Percentiles rank a stretch among this genome's conserved stretches.
phyloP scores from a whole-genome alignment of 2,113 vertebrate genomes.

The Phocoena phocoena region DNA sequence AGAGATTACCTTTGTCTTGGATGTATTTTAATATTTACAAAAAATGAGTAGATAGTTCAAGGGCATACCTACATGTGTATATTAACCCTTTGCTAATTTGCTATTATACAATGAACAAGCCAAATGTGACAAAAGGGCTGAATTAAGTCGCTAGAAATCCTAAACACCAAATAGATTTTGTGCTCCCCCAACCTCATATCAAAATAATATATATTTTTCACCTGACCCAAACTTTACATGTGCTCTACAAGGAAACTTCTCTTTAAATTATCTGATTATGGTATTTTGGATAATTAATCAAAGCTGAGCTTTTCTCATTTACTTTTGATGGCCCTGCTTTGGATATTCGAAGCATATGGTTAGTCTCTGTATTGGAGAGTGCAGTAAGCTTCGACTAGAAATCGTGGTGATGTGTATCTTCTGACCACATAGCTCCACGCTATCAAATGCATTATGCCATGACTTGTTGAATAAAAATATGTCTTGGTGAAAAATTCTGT shows the following conservation, averaged over 20 bases:
- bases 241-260: neutral
- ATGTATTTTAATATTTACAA: neutral
- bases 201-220: neutral
- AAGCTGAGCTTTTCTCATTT: neutral
- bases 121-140: neutral
- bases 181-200: neutral
- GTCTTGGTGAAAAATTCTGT: neutral
- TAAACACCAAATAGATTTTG: neutral
- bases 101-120: neutral
- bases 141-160: neutral
- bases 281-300: neutral
- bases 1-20: neutral
- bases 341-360: neutral
- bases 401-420: neutral
- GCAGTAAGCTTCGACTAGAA: neutral
- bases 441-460: neutral
- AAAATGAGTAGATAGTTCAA: neutral
- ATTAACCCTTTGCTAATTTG: neutral
- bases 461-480: neutral
- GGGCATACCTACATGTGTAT: neutral
- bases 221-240: neutral
- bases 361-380: neutral
- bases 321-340: neutral
- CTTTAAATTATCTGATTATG: neutral
- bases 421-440: neutral